Base-by-base conservation (phyloP, 2,888 invertebrate genomes). In the Lacanobia wlatinum region DNA sequence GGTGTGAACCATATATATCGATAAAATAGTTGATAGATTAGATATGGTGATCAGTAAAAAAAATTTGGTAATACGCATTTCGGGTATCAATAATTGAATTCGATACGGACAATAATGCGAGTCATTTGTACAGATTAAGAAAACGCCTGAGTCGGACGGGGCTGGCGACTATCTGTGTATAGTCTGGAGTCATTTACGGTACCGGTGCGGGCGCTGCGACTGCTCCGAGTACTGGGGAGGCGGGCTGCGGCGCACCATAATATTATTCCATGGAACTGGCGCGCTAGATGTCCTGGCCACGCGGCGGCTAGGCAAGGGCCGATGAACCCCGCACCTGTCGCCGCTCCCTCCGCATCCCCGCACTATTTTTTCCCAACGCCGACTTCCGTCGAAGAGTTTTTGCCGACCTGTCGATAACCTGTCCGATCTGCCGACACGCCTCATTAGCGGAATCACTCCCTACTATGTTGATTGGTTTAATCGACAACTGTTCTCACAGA, bases 291-390 rank as follows among this genome's bases (percentile, higher is more conserved):
- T 89, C 91, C 90, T 89, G 86, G 76, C 82, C 83, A 87, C 83
- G 87, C 87, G 82, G 81, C 78, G 71, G 76, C 86, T 88, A 89
- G 88, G 67, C 85, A 77, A 85, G 87, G 95, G 94, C 89, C 95
- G 93, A 94, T 95, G 95, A 95, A 94, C 95, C 91, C 85, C 88
- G 90, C 94, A 94, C 94, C 95, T 94, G 95, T 92, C 91, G 85
- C 88, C 85, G 80, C 88, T 89, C 92, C 90, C 92, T 85, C 91
- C 92, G 87, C 91, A 90, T 90, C 92, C 93, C 94, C 88, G 91
- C 89, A 89, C 89, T 86, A 92, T 95, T 96, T 95, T 95, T 95
- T 95, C 91, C 87, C 89, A 88, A 87, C 89, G 85, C 84, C 87
- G 83, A 94, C 95, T 96, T 96, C 95, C 96, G 95, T 93, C 91